Conservation (phyloP, 2,113 vertebrate species). For the Ammodytes dubius region DNA sequence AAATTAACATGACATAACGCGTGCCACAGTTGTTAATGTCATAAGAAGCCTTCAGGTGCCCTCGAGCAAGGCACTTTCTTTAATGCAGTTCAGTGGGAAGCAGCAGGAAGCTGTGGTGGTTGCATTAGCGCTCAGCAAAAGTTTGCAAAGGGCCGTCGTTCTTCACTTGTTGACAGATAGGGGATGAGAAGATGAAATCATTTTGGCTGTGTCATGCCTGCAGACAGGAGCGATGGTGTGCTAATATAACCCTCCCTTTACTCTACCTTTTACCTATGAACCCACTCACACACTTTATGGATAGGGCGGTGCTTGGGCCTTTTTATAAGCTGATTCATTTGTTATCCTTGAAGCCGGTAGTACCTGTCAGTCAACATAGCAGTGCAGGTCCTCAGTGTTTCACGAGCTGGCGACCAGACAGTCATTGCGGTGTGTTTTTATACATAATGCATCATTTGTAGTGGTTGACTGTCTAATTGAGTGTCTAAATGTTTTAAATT, state of each 20-base stretch:
- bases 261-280: too few relatives aligned
- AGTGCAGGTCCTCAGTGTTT: not conserved
- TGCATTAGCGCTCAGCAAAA: not conserved
- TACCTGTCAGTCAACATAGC: not conserved
- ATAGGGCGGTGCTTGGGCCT: not conserved
- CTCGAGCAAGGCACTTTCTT: conserved; percentile 19
- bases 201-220: not conserved
- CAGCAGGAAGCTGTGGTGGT: conserved; percentile 9
- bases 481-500: too few relatives aligned
- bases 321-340: not conserved
- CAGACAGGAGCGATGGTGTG: not conserved
- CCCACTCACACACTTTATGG: not conserved
- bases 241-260: not conserved
- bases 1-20: too few relatives aligned
- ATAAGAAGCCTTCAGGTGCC: too few relatives aligned
- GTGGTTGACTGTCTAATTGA: too few relatives aligned
- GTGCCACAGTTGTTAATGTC: not conserved
- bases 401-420: not conserved
- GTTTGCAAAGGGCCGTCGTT: conserved; percentile 18
- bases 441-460: too few relatives aligned
- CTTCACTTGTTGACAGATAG: conserved; percentile 19
- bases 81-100: not conserved
- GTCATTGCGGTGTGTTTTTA: not conserved
- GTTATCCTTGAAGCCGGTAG: not conserved
- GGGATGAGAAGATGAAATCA: not conserved